phyloP scores from a whole-genome alignment of 1,140 invertebrate species.

The Palaemon carinicauda region DNA sequence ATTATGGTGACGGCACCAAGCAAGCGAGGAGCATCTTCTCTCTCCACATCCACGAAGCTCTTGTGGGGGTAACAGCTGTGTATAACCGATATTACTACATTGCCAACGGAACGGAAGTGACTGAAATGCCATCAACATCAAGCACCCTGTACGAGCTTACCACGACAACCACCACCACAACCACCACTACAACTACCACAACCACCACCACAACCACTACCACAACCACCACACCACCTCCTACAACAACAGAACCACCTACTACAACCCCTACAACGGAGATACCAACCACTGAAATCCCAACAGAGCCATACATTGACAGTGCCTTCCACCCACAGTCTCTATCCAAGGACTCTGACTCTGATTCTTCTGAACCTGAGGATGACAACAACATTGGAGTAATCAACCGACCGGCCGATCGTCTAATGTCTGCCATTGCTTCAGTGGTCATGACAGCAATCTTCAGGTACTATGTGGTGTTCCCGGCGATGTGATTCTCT shows the following conservation, averaged over 20 bases:
- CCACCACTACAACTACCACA: conserved; percentile 40
- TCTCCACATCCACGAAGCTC: conserved; percentile 47
- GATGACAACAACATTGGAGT: conserved; percentile 11
- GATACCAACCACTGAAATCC: background rate
- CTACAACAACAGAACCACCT: conserved; percentile 11
- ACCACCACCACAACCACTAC: conserved; percentile 54
- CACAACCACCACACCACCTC: conserved; percentile 31
- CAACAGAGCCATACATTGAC: conserved; percentile 3
- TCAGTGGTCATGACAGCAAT: conserved; percentile 33
- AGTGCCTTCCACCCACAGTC: conserved; percentile 24
- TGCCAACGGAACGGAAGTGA: conserved; percentile 22
- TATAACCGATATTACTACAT: conserved; percentile 44
- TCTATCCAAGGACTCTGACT: conserved; percentile 43
- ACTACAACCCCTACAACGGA: background rate
- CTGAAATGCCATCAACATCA: background rate
- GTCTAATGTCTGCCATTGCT: conserved; percentile 43
- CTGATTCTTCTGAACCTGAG: conserved; percentile 8
- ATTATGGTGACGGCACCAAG: conserved; percentile 27
- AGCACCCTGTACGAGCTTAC: conserved; percentile 39
- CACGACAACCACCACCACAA: conserved; percentile 54
- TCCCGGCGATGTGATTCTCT: background rate
- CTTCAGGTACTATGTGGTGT: conserved; percentile 35
- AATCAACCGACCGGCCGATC: conserved; percentile 30
- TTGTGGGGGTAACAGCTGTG: conserved; percentile 20
- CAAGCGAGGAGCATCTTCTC: conserved; percentile 28